These are phyloP conservation scores for Chydorus sphaericus DNA, from an alignment of 2,888 invertebrate species.

Conservation along the genomic window DNA sequence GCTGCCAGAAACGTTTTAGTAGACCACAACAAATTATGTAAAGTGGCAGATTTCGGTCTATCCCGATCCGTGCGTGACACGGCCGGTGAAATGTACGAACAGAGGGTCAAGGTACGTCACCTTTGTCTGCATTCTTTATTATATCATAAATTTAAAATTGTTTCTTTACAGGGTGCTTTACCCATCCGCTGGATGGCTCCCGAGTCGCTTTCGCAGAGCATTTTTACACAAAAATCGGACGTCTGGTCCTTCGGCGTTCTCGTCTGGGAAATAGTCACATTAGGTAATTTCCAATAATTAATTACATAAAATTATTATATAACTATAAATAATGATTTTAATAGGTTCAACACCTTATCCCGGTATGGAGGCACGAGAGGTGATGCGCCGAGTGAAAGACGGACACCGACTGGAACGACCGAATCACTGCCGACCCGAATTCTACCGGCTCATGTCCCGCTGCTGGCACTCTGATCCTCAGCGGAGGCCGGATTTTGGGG, in stretches of 20 bases:
- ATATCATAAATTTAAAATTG: neutral
- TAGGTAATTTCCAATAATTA: slow-evolving; percentile 37
- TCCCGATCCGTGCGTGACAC: slow-evolving; percentile 44
- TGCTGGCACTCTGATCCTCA: slow-evolving; percentile 53
- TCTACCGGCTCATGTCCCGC: slow-evolving; percentile 43
- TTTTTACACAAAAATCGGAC: slow-evolving; percentile 66
- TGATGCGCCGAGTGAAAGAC: slow-evolving; percentile 60
- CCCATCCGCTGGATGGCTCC: slow-evolving; percentile 77
- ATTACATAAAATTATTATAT: neutral
- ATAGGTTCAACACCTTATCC: slow-evolving; percentile 72
- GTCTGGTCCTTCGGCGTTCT: slow-evolving; percentile 78
- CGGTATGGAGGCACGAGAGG: slow-evolving; percentile 67
- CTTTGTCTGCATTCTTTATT: too few species aligned
- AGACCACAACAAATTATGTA: slow-evolving; percentile 70
- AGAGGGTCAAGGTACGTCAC: slow-evolving; percentile 29
- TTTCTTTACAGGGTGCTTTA: slow-evolving; percentile 34
- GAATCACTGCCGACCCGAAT: slow-evolving; percentile 56
- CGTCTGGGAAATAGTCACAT: slow-evolving; percentile 73
- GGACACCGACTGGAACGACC: slow-evolving; percentile 65
- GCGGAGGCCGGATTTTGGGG: slow-evolving; percentile 53
- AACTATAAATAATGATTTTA: slow-evolving; percentile 13
- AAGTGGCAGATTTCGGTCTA: slow-evolving; percentile 79
- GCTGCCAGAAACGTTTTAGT: slow-evolving; percentile 69
- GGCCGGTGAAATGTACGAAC: slow-evolving; percentile 33
- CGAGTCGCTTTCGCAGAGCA: slow-evolving; percentile 58